Percentiles rank a stretch among this genome's conserved stretches.
Evolutionary conservation across 2,888 invertebrate species (phyloP).

Genomic region (Shargacucullia verbasci): DNA sequence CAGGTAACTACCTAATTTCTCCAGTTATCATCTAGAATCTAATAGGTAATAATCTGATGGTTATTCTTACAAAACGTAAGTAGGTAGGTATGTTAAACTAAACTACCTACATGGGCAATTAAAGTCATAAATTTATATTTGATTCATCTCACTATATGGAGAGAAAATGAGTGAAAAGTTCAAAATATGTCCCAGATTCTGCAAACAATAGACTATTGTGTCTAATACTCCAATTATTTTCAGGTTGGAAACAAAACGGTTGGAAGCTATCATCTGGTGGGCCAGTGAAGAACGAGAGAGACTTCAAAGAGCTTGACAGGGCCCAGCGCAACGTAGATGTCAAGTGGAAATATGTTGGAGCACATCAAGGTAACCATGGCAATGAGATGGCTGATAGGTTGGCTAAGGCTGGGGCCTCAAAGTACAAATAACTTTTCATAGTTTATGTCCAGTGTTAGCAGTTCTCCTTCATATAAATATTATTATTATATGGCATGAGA

Average conservation of each 20-base stretch:
- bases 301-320: constrained; percentile 93
- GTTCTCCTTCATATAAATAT: no score
- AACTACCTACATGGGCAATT: no score
- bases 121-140: no score
- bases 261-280: constrained; percentile 94
- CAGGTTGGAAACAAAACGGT: constrained; percentile 95
- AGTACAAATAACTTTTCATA: constrained; percentile 59
- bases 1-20: constrained; percentile 82
- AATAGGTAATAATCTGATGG: no score
- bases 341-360: constrained; percentile 95
- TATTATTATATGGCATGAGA: no score
- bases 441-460: background rate
- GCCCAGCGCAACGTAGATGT: constrained; percentile 90
- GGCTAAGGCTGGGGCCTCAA: constrained; percentile 93
- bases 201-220: no score
- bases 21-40: no score
- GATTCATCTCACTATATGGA: no score
- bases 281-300: constrained; percentile 95
- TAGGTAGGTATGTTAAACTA: no score
- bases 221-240: constrained; percentile 19
- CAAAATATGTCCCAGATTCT: no score
- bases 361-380: constrained; percentile 94
- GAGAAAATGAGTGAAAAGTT: no score
- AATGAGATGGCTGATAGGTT: constrained; percentile 97
- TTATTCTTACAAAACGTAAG: no score